Evolutionary conservation across 2,797 vertebrate species (phyloP).

Genomic region (Schizopygopsis pylzovi): DNA sequence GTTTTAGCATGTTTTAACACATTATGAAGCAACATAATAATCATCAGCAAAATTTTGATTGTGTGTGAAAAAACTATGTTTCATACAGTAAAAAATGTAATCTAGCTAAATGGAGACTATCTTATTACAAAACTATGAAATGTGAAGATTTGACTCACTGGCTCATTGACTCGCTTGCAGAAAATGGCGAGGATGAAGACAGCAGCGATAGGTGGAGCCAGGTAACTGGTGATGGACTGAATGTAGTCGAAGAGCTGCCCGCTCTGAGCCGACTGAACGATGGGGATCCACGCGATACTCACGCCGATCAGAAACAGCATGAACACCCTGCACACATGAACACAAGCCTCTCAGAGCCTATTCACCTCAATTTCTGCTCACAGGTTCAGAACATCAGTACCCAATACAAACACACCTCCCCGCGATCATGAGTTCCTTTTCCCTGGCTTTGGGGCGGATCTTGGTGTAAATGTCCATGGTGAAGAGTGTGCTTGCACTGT

Average conservation of each 20-base stretch:
- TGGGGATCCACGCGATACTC: constrained; percentile 94
- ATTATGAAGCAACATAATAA: neutral
- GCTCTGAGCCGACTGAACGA: constrained; percentile 87
- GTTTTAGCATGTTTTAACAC: neutral
- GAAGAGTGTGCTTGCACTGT: constrained; percentile 94
- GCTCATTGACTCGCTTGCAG: constrained; percentile 59
- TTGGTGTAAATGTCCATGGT: constrained; percentile 96
- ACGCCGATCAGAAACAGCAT: constrained; percentile 84
- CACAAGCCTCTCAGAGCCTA: neutral
- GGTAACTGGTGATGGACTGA: constrained; percentile 59
- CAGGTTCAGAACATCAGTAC: neutral
- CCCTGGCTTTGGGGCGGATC: constrained; percentile 77
- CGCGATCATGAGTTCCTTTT: constrained; percentile 91
- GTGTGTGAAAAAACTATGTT: neutral
- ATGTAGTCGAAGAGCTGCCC: constrained; percentile 70
- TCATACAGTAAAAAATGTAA: neutral
- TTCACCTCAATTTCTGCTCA: neutral
- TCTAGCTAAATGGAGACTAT: neutral
- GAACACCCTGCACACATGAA: constrained; percentile 76
- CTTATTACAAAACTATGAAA: constrained; percentile 69
- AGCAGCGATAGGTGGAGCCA: constrained; percentile 58
- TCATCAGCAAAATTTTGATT: neutral
- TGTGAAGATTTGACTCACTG: constrained; percentile 67
- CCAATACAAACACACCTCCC: constrained; percentile 76
- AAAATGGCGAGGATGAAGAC: constrained; percentile 56